Evolutionary conservation across 2,888 invertebrate genomes (phyloP), one percentile per base, ranked within the genome.

Genomic region (Archips crataeganus): DNA sequence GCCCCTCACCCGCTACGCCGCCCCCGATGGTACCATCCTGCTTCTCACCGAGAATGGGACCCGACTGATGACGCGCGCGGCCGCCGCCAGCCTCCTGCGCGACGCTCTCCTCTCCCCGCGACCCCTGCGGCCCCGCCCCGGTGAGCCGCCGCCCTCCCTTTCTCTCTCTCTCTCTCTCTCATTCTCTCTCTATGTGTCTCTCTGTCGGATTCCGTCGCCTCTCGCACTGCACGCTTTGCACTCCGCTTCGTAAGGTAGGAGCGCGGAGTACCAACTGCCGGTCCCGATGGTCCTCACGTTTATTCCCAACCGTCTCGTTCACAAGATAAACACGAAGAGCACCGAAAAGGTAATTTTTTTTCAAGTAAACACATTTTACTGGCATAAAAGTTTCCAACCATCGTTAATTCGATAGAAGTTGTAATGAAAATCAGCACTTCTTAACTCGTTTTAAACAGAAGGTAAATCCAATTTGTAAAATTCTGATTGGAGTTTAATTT

Each of bases 31-130:
- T 90, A 95, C 95, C 86, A 95, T 95, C 91, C 95, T 95, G 88
- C 95, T 95, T 87, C 95, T 95, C 92, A 95, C 95, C 89, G 95
- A 95, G 90, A 95, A 95, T 86, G 96, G 96, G 91, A 95, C 95
- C 86, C 90, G 95, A 83, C 93, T 94, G 92, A 92, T 95, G 92
- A 95, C 94, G 66, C 91, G 94, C 81, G 92, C 94, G 80, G 94
- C 93, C 79, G 94, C 94, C 84, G 94, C 94, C 83, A 94, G 94
- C 87, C 89, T 95, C 82, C 94, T 95, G 85, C 94, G 93, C 85
- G 94, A 92, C 80, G 94, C 94, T 83, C 94, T 94, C 86, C 94
- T 92, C 90, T 94, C 93, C 91, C 94, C 93, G 91, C 93, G 93
- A 82, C 91, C 93, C 93, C 88, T 92, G 88, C 91, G 89, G 88